Evolutionary conservation across 1,140 invertebrate genomes (phyloP), one percentile per base, ranked within the genome.

Genomic region (Trichogramma pretiosum): DNA sequence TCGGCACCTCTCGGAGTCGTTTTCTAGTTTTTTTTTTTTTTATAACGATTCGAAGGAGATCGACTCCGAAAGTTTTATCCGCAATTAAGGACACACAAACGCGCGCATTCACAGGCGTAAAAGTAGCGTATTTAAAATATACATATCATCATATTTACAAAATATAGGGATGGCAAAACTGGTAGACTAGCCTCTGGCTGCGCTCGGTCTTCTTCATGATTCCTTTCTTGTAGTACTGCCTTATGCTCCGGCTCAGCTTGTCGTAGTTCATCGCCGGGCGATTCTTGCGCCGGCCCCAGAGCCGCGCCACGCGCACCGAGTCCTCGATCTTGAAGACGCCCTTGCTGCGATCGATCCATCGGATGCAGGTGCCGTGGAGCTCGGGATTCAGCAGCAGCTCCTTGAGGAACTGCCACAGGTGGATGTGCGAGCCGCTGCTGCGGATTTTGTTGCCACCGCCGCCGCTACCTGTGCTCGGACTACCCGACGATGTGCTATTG

Each of bases 131-230:
- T n/a, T n/a, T n/a, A n/a, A n/a, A n/a, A n/a, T n/a, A n/a, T n/a
- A n/a, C n/a, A n/a, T n/a, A n/a, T n/a, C n/a, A n/a, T n/a, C n/a
- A n/a, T n/a, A n/a, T n/a, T n/a, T n/a, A n/a, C n/a, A n/a, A n/a
- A n/a, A n/a, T n/a, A n/a, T 96, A 97, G 5, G 91, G 90, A 69
- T 92, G 86, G 68, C 93, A 97, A 69, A 99, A 99, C 72, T 98
- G 95, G 71, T 99, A 99, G 37, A 99, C 96, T 50, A 99, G 79
- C 62, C 96, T 81, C 73, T 99, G 96, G 48, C 93, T 95, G 30
- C 95, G 78, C 62, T 96, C 92, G 3, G 96, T 98, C 70, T 99
- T 99, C 77, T 96, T 96, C 90, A 99, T 99, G 70, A 99, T 99
- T 34, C 93, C 93, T 70, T 99, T 99, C 72, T 98, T 98, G 79